These are phyloP conservation scores for Trialeurodes vaporariorum DNA, from an alignment of 1,140 invertebrate genomes.

Conservation along the genomic window DNA sequence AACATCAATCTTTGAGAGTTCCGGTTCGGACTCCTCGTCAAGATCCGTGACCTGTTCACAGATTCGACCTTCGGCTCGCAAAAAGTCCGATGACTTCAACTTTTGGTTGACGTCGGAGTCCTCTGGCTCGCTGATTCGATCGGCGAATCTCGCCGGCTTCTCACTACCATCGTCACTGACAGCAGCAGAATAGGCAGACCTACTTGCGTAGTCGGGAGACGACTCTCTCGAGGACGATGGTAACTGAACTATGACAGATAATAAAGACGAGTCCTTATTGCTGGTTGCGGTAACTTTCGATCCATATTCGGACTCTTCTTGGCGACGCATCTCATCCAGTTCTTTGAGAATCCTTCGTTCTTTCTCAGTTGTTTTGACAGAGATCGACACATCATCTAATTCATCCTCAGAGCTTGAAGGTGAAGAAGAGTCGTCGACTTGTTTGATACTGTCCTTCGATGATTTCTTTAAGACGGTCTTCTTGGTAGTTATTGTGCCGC, in stretches of 20 bases:
- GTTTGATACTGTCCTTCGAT: background rate
- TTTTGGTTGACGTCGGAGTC: constrained; percentile 39
- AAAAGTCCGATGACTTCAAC: constrained; percentile 22
- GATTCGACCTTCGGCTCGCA: constrained; percentile 26
- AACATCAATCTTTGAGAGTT: constrained; percentile 29
- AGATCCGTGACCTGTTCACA: constrained; percentile 34
- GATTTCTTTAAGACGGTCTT: background rate
- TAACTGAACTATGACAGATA: constrained; percentile 44
- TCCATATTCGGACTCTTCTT: constrained; percentile 21
- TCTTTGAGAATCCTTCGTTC: constrained; percentile 18
- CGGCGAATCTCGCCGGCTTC: constrained; percentile 42
- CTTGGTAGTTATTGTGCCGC: constrained; percentile 6
- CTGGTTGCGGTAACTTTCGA: constrained; percentile 19
- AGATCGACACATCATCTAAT: constrained; percentile 7
- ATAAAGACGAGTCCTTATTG: constrained; percentile 10
- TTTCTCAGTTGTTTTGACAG: constrained; percentile 1
- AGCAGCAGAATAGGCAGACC: background rate
- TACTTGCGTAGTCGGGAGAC: constrained; percentile 36
- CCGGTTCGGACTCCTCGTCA: constrained; percentile 29
- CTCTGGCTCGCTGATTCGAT: constrained; percentile 55
- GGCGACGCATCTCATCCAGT: constrained; percentile 18
- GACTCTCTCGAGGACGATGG: constrained; percentile 58
- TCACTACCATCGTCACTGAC: constrained; percentile 17
- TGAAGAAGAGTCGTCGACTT: background rate
- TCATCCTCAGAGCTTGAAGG: constrained; percentile 22